Evolutionary conservation across 2,888 invertebrate species (phyloP).

Genomic region (Apoda limacodes): DNA sequence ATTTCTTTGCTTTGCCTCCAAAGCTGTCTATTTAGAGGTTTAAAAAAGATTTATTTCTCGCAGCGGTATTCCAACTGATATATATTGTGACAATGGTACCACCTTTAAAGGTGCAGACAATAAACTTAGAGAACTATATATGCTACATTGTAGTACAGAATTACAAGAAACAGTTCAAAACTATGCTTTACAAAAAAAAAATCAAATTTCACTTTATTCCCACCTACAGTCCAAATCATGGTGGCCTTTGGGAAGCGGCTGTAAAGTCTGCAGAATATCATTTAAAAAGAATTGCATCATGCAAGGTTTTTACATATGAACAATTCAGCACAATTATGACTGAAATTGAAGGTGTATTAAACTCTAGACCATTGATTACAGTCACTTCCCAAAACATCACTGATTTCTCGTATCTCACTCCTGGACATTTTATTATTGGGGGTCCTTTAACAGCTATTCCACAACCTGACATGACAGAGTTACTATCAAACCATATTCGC

Average conservation of each 20-base stretch:
- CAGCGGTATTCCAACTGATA: too few relatives aligned
- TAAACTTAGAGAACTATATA: too few relatives aligned
- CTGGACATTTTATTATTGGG: too few relatives aligned
- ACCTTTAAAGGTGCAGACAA: too few relatives aligned
- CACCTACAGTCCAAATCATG: too few relatives aligned
- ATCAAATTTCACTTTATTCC: too few relatives aligned
- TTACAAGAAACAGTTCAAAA: background rate
- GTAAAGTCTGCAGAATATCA: too few relatives aligned
- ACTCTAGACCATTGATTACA: slow-evolving; percentile 5
- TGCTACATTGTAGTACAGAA: background rate
- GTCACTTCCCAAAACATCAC: background rate
- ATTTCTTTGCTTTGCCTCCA: slow-evolving; percentile 7
- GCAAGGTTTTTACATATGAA: slow-evolving; percentile 6
- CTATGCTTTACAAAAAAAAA: background rate
- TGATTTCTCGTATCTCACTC: too few relatives aligned
- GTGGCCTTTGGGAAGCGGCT: too few relatives aligned
- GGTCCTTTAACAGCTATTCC: too few relatives aligned
- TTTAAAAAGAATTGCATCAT: slow-evolving; percentile 3
- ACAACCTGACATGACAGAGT: too few relatives aligned
- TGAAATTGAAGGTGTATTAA: slow-evolving; percentile 6
- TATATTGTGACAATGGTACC: too few relatives aligned
- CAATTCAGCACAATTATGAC: slow-evolving; percentile 4
- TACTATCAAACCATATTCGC: slow-evolving; percentile 2
- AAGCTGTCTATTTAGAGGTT: slow-evolving; percentile 3
- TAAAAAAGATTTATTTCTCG: slow-evolving; percentile 2